phyloP scores from a whole-genome alignment of 2,113 vertebrate genomes.

The Protobothrops mucrosquamatus region DNA sequence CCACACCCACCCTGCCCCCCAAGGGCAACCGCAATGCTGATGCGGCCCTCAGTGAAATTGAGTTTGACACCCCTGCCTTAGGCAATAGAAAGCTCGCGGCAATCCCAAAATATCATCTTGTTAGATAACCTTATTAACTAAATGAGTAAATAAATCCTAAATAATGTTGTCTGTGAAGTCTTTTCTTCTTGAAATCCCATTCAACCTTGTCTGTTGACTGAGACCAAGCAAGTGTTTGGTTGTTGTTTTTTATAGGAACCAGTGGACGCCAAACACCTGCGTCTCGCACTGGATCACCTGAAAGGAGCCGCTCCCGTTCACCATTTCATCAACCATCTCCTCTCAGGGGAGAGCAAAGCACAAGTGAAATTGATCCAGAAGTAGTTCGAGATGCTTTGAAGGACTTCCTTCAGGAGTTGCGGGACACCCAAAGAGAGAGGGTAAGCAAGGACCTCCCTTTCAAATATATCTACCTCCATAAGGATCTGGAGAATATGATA shows the following conservation, averaged over 20 bases:
- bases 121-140: neutral
- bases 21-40: too few species aligned
- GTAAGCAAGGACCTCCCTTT: constrained; percentile 44
- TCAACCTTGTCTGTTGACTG: neutral
- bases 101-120: neutral
- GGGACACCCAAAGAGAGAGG: constrained; percentile 71
- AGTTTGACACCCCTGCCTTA: neutral
- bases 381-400: constrained; percentile 57
- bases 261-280: constrained; percentile 37
- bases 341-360: constrained; percentile 30
- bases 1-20: too few species aligned
- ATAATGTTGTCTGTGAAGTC: neutral
- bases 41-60: too few species aligned
- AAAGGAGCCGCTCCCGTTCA: constrained; percentile 23
- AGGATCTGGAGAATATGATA: neutral
- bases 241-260: neutral
- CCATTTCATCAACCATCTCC: constrained; percentile 25
- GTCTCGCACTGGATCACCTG: constrained; percentile 8
- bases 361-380: constrained; percentile 64
- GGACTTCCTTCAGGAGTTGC: constrained; percentile 69
- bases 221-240: constrained; percentile 6
- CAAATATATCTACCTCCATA: neutral
- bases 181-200: neutral
- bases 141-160: neutral
- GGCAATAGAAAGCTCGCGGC: neutral